phyloP scores from a whole-genome alignment of 2,888 invertebrate species.

The Lochmaea crataegi region DNA sequence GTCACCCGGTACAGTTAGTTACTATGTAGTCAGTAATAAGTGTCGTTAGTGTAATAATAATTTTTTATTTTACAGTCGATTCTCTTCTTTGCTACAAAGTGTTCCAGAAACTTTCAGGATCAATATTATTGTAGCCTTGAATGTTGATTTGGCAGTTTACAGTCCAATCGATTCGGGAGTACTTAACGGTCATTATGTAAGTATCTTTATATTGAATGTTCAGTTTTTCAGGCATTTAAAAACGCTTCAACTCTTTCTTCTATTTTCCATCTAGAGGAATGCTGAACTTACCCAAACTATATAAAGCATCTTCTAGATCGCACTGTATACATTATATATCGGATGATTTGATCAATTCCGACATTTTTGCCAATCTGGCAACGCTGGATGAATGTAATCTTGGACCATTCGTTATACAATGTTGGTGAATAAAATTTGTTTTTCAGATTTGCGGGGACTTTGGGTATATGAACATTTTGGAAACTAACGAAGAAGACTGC shows the following conservation, averaged over 20 bases:
- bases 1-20: too few species aligned
- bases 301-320: too few species aligned
- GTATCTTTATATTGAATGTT: constrained; percentile 41
- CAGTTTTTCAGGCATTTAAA: too few species aligned
- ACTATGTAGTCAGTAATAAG: too few species aligned
- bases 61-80: constrained; percentile 48
- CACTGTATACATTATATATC: too few species aligned
- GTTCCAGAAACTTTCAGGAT: constrained; percentile 56
- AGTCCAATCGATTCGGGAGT: constrained; percentile 53
- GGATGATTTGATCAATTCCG: too few species aligned
- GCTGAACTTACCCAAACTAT: too few species aligned
- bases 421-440: background rate
- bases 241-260: too few species aligned
- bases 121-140: constrained; percentile 50
- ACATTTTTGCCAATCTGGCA: too few species aligned
- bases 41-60: background rate
- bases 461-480: constrained; percentile 51
- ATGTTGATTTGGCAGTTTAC: constrained; percentile 49
- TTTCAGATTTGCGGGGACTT: constrained; percentile 57
- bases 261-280: too few species aligned
- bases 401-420: too few species aligned
- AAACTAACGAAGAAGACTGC: constrained; percentile 45
- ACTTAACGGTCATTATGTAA: constrained; percentile 60
- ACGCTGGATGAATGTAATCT: too few species aligned
- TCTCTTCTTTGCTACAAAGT: constrained; percentile 53